Evolutionary conservation across 2,888 invertebrate genomes (phyloP).

Genomic region (Andrena fulva): DNA sequence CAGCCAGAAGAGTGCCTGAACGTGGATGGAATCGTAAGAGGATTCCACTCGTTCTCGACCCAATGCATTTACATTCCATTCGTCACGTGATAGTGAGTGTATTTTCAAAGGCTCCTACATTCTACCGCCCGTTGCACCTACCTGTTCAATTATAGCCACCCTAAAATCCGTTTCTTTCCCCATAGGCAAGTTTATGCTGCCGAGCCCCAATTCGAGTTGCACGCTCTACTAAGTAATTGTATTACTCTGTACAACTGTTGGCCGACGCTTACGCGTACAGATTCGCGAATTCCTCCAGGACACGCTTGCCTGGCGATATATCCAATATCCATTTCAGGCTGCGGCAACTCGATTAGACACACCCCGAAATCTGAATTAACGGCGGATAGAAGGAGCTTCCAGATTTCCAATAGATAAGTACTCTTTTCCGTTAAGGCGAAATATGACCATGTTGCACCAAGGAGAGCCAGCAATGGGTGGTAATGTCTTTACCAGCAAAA

Average conservation of each 20-base stretch:
- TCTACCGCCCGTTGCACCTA: background rate
- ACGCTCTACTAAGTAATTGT: background rate
- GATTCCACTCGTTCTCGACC: slow-evolving; percentile 51
- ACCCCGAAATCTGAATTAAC: background rate
- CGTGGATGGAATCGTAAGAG: slow-evolving; percentile 73
- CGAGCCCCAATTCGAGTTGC: no score
- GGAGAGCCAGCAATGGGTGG: slow-evolving; percentile 1
- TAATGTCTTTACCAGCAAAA: slow-evolving; percentile 24
- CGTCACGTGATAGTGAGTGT: slow-evolving; percentile 50
- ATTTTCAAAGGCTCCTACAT: slow-evolving; percentile 47
- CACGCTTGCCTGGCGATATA: background rate
- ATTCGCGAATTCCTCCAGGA: background rate
- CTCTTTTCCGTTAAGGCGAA: slow-evolving; percentile 30
- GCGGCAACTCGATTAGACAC: no score
- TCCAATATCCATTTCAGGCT: no score
- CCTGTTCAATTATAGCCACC: no score
- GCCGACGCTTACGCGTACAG: background rate
- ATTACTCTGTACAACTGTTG: background rate
- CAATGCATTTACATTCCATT: slow-evolving; percentile 71
- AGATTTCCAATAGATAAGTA: background rate
- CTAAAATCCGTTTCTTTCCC: no score
- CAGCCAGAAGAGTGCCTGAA: slow-evolving; percentile 62
- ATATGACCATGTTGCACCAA: slow-evolving; percentile 21
- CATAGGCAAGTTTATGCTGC: no score
- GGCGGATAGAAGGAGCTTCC: background rate